Base-by-base conservation (phyloP, 2,113 vertebrate genomes). In the Pituophis catenifer region DNA sequence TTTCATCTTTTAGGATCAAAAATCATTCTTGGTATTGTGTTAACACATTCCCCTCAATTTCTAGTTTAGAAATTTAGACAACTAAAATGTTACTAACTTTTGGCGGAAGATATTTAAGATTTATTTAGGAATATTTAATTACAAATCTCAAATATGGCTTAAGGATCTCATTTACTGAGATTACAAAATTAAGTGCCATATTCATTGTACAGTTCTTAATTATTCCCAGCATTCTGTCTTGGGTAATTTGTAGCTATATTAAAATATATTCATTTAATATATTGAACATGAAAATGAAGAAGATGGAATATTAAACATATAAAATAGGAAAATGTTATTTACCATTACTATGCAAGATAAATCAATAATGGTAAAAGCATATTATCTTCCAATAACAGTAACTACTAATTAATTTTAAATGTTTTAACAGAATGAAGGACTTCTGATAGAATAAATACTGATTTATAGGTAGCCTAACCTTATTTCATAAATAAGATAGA, bases 291-390 rank as follows among this genome's bases (percentile, higher is more conserved):
- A 92, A 89, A 17, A 38, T 3, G 23, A 58, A 90, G 85, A 93
- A 85, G 15, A 3, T 2, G 54, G 70, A 15, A 2, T 89, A 89
- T 70, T 54, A 92, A 89, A 70, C 13, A 53, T 88, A 55, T 1
- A 5, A 23, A 70, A 70, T 52, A 17, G 54, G 24, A 85, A 85
- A 81, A 21, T 50, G 3, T 0, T 19, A 19, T 54, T 0, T 33
- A 0, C 44, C 89, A 7, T 88, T 11, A 33, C 0, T 0, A 0
- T 0, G 48, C 38, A 85, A 85, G 81, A 17, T 85, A 19, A 19
- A 85, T 85, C 75, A 85, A 44, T 38, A 85, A 44, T 17, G n/a
- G 6, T 85, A 19, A 44, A 44, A 23, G 26, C 26, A 65, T 65
- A 11, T 65, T 58, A 65, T 29, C 26, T n/a, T 70, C 26, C n/a